A percentile compares a stretch with the other conserved stretches of the same genome.
Conservation (phyloP, 2,113 vertebrate genomes). For the Pseudorhombus dupliciocellatus region DNA sequence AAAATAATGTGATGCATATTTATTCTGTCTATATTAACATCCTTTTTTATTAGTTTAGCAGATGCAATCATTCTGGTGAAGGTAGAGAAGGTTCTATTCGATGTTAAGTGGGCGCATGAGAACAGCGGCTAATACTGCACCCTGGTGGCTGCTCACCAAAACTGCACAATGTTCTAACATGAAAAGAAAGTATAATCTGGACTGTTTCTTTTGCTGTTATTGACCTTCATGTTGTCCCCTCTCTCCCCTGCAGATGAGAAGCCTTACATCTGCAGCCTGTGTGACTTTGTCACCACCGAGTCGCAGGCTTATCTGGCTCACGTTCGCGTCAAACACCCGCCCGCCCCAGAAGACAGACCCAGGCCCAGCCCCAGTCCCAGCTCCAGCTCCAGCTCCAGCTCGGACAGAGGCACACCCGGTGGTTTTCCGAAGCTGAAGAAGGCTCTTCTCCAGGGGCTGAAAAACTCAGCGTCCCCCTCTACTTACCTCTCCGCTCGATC, state of each 20-base stretch:
- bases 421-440: conserved; percentile 79
- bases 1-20: no score
- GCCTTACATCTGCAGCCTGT: conserved; percentile 78
- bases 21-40: background rate
- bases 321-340: conserved; percentile 65
- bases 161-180: conserved; percentile 16
- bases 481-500: conserved; percentile 51
- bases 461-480: conserved; percentile 63
- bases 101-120: background rate
- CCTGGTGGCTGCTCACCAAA: conserved; percentile 49
- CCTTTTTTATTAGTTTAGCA: background rate
- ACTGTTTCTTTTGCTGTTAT: background rate
- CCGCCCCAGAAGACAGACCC: conserved; percentile 43
- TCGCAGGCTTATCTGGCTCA: conserved; percentile 67
- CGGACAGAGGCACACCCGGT: conserved; percentile 52
- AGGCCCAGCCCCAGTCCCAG: conserved; percentile 50
- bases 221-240: conserved; percentile 41
- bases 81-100: background rate
- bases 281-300: conserved; percentile 79
- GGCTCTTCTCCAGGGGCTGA: conserved; percentile 76
- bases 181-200: background rate
- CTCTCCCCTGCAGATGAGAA: conserved; percentile 82
- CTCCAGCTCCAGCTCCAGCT: conserved; percentile 56
- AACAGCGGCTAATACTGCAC: conserved; percentile 39
- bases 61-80: background rate